These are phyloP conservation scores for Carpatolechia fugitivella DNA, from an alignment of 2,888 invertebrate genomes.

Conservation along the genomic window DNA sequence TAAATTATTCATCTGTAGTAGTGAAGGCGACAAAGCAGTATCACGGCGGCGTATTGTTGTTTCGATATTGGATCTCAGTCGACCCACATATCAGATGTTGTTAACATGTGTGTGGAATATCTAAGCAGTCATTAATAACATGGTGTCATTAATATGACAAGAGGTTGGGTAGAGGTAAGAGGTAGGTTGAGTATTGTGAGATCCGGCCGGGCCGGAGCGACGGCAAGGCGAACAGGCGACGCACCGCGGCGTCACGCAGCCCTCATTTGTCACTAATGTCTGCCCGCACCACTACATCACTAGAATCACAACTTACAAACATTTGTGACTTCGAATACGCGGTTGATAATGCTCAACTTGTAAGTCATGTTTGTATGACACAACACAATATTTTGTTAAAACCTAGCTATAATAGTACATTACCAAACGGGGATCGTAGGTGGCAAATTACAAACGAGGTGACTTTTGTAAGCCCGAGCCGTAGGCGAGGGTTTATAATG, in stretches of 20 bases:
- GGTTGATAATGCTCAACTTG: constrained; percentile 7
- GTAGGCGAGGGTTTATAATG: too few relatives aligned
- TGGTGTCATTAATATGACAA: constrained; percentile 58
- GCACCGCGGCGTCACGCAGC: constrained; percentile 40
- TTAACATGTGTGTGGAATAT: constrained; percentile 58
- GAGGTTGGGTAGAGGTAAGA: constrained; percentile 41
- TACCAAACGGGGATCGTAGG: too few relatives aligned
- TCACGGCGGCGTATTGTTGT: constrained; percentile 38
- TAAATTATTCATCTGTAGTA: constrained; percentile 56
- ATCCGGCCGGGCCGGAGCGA: constrained; percentile 24
- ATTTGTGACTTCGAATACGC: constrained; percentile 24
- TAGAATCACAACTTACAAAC: constrained; percentile 17
- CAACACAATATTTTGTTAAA: too few relatives aligned
- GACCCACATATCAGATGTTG: constrained; percentile 47
- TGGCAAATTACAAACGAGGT: too few relatives aligned
- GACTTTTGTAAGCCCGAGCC: too few relatives aligned
- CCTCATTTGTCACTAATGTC: constrained; percentile 55
- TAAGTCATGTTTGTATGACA: background rate
- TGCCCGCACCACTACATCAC: constrained; percentile 31
- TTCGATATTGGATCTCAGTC: constrained; percentile 41
- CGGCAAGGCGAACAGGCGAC: constrained; percentile 3
- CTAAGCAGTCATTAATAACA: constrained; percentile 60
- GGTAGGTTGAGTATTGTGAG: constrained; percentile 39
- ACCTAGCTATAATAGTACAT: too few relatives aligned
- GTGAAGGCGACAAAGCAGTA: constrained; percentile 35